phyloP scores from a whole-genome alignment of 2,113 vertebrate genomes.

The Circaetus cinerascens region DNA sequence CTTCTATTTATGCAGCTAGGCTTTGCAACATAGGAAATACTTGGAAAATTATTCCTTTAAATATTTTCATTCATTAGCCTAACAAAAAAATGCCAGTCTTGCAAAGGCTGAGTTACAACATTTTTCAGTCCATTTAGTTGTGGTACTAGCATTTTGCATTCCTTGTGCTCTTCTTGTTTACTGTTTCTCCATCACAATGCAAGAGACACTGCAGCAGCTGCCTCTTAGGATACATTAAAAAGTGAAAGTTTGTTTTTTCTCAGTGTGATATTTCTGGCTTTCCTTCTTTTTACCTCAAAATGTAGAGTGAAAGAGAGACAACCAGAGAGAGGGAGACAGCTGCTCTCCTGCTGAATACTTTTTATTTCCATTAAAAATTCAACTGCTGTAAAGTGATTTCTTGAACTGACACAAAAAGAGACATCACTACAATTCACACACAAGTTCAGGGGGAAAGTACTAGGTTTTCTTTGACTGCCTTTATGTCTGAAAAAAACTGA shows the following conservation, averaged over 20 bases:
- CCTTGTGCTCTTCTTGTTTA: not conserved
- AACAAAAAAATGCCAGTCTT: not conserved
- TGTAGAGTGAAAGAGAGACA: not conserved
- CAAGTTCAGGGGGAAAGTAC: not conserved
- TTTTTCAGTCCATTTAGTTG: not conserved
- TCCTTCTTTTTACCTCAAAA: not conserved
- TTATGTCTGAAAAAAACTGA: not conserved
- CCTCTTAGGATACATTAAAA: not conserved
- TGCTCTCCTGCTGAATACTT: not conserved
- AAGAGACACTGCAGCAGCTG: not conserved
- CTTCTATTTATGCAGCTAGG: not conserved
- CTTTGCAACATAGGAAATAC: not conserved
- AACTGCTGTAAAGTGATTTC: not conserved
- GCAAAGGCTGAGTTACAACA: not conserved
- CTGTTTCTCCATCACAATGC: not conserved
- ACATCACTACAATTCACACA: not conserved
- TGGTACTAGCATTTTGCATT: not conserved
- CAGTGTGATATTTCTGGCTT: not conserved
- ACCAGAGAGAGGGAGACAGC: not conserved
- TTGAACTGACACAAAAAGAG: not conserved
- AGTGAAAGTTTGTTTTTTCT: not conserved
- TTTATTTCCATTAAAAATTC: constrained; percentile 39
- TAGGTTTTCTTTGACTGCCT: not conserved
- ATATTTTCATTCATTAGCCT: not conserved
- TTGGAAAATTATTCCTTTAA: not conserved